phyloP scores from a whole-genome alignment of 2,113 vertebrate genomes.

The Tringa solitaria region DNA sequence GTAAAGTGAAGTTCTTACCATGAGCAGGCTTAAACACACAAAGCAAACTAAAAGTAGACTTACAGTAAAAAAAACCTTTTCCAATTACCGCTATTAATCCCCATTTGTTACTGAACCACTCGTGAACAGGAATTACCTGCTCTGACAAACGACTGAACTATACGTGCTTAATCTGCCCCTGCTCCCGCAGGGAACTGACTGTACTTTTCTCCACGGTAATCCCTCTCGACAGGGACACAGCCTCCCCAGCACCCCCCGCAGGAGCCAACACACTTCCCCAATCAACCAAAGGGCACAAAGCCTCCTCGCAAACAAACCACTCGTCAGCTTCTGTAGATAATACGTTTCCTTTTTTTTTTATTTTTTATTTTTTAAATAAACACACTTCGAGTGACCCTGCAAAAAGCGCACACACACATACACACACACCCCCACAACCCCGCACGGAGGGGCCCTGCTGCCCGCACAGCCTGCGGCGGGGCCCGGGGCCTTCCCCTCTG shows the following conservation, averaged over 20 bases:
- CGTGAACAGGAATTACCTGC: not conserved
- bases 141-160: not conserved
- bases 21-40: rapidly evolving
- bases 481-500: not conserved
- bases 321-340: rapidly evolving
- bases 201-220: not conserved
- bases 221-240: not conserved
- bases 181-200: not conserved
- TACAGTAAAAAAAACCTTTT: not conserved
- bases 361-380: rapidly evolving
- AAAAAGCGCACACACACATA: not conserved
- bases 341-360: rapidly evolving
- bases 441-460: not conserved
- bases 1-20: rapidly evolving
- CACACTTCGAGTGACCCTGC: rapidly evolving
- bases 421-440: no score
- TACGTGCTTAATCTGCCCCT: rapidly evolving
- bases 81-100: not conserved
- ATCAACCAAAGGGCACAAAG: not conserved
- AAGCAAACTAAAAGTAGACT: not conserved
- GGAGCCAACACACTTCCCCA: rapidly evolving
- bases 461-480: not conserved
- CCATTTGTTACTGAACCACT: not conserved
- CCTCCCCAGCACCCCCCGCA: rapidly evolving
- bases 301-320: not conserved